A percentile compares a stretch with the other conserved stretches of the same genome.
These are phyloP conservation scores for Bombus difficillimus DNA, from an alignment of 1,140 invertebrate species.

Conservation along the genomic window DNA sequence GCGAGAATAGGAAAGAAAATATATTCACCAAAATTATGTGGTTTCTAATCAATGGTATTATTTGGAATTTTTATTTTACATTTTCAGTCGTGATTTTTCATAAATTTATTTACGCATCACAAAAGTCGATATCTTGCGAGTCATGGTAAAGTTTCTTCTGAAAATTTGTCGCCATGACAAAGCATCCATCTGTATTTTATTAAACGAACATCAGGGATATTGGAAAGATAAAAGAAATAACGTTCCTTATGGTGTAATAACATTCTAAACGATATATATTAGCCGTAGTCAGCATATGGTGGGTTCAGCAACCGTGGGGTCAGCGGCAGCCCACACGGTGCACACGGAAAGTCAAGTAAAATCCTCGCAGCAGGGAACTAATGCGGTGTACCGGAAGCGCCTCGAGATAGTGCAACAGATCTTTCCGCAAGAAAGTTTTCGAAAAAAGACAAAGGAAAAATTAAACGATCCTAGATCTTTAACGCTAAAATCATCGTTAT, in stretches of 20 bases:
- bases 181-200: neutral
- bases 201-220: neutral
- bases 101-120: neutral
- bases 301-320: constrained; percentile 40
- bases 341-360: constrained; percentile 22
- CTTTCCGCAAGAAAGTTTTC: neutral
- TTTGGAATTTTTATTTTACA: too few relatives aligned
- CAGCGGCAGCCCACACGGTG: constrained; percentile 37
- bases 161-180: neutral
- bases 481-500: neutral
- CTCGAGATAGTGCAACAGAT: neutral
- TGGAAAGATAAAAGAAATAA: neutral
- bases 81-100: neutral
- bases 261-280: neutral
- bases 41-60: too few relatives aligned
- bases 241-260: neutral
- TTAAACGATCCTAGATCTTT: neutral
- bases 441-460: neutral
- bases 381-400: constrained; percentile 10
- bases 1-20: neutral
- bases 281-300: neutral
- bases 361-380: constrained; percentile 16
- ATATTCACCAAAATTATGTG: neutral
- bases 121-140: neutral
- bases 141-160: neutral